Conservation (phyloP, 64 coral and sea anemone species). For the Pocillopora verrucosa region DNA sequence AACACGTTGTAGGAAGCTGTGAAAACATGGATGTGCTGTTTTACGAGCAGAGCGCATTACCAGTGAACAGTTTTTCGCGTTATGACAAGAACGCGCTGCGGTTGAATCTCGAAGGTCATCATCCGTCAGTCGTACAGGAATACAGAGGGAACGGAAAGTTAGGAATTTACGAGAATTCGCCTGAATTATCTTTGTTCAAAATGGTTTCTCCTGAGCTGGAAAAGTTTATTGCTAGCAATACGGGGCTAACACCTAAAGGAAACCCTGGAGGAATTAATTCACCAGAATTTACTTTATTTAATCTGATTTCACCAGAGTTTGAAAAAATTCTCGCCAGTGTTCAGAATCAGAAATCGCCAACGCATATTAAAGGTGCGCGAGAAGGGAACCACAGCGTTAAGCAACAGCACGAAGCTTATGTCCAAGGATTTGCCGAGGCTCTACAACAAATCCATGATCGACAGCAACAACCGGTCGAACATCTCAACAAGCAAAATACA, state of each 20-base stretch:
- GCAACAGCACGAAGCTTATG: slow-evolving; percentile 83
- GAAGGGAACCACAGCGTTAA: slow-evolving; percentile 62
- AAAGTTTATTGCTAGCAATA: slow-evolving; percentile 89
- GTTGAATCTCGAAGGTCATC: slow-evolving; percentile 61
- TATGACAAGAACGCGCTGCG: slow-evolving; percentile 81
- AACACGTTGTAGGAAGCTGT: slow-evolving; percentile 57
- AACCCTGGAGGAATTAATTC: slow-evolving; percentile 63
- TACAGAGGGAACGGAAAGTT: slow-evolving; percentile 38
- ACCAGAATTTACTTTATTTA: slow-evolving; percentile 88
- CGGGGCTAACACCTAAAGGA: slow-evolving; percentile 73
- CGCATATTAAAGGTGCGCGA: slow-evolving; percentile 34
- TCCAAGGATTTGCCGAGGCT: slow-evolving; percentile 88
- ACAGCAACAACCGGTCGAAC: slow-evolving; percentile 57
- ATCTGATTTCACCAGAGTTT: slow-evolving; percentile 94
- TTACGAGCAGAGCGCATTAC: slow-evolving; percentile 63
- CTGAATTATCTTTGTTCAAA: slow-evolving; percentile 79
- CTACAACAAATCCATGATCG: slow-evolving; percentile 81
- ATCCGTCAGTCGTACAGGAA: slow-evolving; percentile 52
- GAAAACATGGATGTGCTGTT: slow-evolving; percentile 85
- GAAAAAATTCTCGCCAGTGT: slow-evolving; percentile 90
- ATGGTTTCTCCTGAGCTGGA: slow-evolving; percentile 96
- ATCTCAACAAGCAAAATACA: slow-evolving; percentile 40
- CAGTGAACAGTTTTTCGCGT: slow-evolving; percentile 38
- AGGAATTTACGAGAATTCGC: slow-evolving; percentile 72
- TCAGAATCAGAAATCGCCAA: slow-evolving; percentile 77